These are phyloP conservation scores for Tethya wilhelma DNA, from an alignment of 37 sponge, comb jelly and placozoan species.

Conservation along the genomic window DNA sequence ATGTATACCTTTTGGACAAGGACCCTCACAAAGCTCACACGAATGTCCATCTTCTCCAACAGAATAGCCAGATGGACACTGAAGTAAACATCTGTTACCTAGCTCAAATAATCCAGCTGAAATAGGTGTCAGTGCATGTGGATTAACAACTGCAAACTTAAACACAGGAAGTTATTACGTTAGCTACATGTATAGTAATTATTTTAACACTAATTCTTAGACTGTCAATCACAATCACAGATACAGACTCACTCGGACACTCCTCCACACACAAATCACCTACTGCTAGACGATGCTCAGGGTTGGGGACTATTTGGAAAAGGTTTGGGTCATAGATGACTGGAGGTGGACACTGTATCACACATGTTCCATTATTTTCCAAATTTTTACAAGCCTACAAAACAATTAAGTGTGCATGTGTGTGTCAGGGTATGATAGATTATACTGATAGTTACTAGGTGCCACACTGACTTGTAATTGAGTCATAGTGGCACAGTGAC, in stretches of 20 bases:
- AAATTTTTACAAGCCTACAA: slow-evolving; percentile 67
- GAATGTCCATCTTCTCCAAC: neutral
- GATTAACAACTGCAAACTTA: too few relatives aligned
- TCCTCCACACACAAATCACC: slow-evolving; percentile 54
- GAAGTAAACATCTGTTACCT: slow-evolving; percentile 27
- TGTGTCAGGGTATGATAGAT: too few relatives aligned
- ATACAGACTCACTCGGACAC: slow-evolving; percentile 67
- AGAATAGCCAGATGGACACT: slow-evolving; percentile 33
- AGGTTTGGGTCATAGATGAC: slow-evolving; percentile 28
- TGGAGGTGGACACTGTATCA: slow-evolving; percentile 49
- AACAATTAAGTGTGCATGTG: too few relatives aligned
- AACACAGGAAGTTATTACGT: too few relatives aligned
- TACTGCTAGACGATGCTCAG: slow-evolving; percentile 39
- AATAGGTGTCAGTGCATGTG: too few relatives aligned
- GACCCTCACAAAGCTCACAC: slow-evolving; percentile 39
- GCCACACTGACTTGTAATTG: too few relatives aligned
- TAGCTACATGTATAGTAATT: too few relatives aligned
- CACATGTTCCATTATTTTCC: slow-evolving; percentile 72
- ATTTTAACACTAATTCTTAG: too few relatives aligned
- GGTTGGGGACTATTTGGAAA: slow-evolving; percentile 40
- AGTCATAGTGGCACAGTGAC: too few relatives aligned
- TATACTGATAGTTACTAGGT: too few relatives aligned
- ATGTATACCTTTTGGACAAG: slow-evolving; percentile 39
- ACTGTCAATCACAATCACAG: slow-evolving; percentile 35
- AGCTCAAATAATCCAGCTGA: slow-evolving; percentile 40